Evolutionary conservation across 2,888 invertebrate genomes (phyloP).

Genomic region (Heterodera filipjevi): DNA sequence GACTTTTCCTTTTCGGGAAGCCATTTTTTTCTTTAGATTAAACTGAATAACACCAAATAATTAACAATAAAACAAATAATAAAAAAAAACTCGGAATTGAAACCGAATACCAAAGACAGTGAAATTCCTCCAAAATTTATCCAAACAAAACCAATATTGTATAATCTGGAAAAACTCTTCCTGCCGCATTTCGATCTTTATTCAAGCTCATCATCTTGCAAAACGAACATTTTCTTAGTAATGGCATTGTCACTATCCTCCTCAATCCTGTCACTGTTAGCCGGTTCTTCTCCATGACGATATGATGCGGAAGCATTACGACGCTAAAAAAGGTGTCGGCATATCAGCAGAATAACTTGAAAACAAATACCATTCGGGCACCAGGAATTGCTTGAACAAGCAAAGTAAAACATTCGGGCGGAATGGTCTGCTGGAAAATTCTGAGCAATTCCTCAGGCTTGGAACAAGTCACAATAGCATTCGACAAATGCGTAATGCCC

Average conservation of each 20-base stretch:
- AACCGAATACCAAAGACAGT: not conserved
- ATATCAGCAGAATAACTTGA: too few relatives aligned
- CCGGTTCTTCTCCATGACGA: not conserved
- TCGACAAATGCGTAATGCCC: conserved; percentile 92
- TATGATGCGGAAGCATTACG: conserved; percentile 1
- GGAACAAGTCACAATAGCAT: conserved; percentile 95
- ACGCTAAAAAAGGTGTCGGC: conserved; percentile 1
- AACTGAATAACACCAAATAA: not conserved
- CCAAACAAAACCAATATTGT: not conserved
- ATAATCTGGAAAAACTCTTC: not conserved
- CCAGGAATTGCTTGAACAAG: conserved; percentile 29
- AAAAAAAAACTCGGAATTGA: not conserved
- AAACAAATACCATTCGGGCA: conserved; percentile 24
- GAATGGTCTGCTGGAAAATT: conserved; percentile 90
- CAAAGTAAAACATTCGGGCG: conserved; percentile 82
- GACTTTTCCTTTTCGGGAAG: conserved; percentile 85
- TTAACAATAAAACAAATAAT: not conserved
- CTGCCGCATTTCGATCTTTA: not conserved
- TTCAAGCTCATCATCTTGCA: conserved; percentile 23
- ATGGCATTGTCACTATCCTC: not conserved
- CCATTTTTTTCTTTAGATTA: conserved; percentile 35
- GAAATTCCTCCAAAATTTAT: too few relatives aligned
- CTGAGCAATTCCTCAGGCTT: conserved; percentile 87
- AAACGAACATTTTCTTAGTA: conserved; percentile 15
- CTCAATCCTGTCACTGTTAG: not conserved